Conservation (phyloP, 2,797 vertebrate genomes). For the Sebastiscus albofasciatus region DNA sequence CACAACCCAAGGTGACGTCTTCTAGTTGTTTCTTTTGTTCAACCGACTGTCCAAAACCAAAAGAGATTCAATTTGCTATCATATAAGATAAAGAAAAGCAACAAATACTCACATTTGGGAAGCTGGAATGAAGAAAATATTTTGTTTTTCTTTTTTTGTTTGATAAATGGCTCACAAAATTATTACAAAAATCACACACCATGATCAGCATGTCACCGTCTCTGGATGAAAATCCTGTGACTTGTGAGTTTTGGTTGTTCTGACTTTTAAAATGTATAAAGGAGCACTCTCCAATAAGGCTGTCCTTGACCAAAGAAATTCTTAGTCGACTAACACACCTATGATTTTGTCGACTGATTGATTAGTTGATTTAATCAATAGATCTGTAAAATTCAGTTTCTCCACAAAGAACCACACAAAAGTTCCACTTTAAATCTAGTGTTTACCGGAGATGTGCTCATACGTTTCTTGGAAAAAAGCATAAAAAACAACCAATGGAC, state of each 20-base stretch:
- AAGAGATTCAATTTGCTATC: not conserved
- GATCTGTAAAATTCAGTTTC: no score
- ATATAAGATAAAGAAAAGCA: not conserved
- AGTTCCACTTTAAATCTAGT: no score
- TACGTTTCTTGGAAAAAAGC: no score
- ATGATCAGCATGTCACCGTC: not conserved
- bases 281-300: not conserved
- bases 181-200: not conserved
- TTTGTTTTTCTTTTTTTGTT: not conserved
- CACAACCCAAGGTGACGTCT: not conserved
- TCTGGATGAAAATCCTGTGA: not conserved
- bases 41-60: not conserved
- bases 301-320: no score
- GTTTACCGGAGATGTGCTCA: no score
- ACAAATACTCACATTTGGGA: not conserved
- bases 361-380: accelerated
- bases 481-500: no score
- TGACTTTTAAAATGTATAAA: not conserved
- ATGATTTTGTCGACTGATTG: no score
- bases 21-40: not conserved
- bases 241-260: not conserved
- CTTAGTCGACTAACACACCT: no score
- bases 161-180: not conserved
- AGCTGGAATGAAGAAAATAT: not conserved
- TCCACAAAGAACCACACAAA: no score